phyloP scores from a whole-genome alignment of 2,797 vertebrate genomes.

The Trachurus trachurus region DNA sequence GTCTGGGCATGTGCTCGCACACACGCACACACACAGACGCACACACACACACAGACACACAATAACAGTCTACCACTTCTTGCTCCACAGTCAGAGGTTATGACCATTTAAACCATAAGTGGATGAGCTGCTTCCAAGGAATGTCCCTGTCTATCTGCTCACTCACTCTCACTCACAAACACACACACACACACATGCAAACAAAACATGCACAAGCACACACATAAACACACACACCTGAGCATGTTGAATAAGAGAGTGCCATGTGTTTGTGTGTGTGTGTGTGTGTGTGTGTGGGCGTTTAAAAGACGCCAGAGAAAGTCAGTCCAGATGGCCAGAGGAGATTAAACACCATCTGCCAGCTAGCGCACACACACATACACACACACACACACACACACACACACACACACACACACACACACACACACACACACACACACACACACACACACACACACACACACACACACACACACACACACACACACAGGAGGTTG shows the following conservation, averaged over 20 bases:
- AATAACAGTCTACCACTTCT: conserved; percentile 3
- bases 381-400: conserved; percentile 32
- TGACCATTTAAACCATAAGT: conserved; percentile 2
- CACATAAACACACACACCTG: conserved; percentile 50
- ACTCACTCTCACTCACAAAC: not conserved
- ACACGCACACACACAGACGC: not conserved
- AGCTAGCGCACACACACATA: conserved; percentile 54
- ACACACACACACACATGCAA: conserved; percentile 2
- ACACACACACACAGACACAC: conserved; percentile 8
- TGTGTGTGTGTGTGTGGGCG: conserved; percentile 52
- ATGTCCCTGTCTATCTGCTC: conserved; percentile 37
- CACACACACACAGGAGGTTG: conserved; percentile 29
- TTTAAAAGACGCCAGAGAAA: conserved; percentile 79
- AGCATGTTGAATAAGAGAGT: conserved; percentile 44
- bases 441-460: conserved; percentile 37
- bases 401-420: conserved; percentile 39
- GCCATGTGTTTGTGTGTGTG: conserved; percentile 51
- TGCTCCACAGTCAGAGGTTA: conserved; percentile 41
- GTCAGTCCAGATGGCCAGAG: conserved; percentile 83
- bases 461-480: conserved; percentile 32
- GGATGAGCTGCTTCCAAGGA: conserved; percentile 37
- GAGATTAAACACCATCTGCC: conserved; percentile 87
- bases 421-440: conserved; percentile 32
- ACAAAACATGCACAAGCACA: conserved; percentile 3
- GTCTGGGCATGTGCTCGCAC: not conserved